Evolutionary conservation across 2,888 invertebrate genomes (phyloP).

Genomic region (Polymixis flavicincta): DNA sequence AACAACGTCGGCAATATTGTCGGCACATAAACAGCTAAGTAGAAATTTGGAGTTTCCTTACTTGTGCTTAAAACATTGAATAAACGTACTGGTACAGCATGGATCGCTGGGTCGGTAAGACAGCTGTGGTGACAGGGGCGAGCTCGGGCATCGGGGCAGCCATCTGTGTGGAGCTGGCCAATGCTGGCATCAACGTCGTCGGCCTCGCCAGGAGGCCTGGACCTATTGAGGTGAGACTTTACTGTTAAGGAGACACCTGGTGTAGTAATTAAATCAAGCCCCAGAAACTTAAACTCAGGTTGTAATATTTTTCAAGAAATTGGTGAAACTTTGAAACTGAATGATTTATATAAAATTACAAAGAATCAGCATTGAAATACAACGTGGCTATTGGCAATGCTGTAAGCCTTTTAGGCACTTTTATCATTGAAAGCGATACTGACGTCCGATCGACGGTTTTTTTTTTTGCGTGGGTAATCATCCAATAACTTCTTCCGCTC

Average conservation of each 20-base stretch:
- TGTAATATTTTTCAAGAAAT: not conserved
- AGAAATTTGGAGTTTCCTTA: too few species aligned
- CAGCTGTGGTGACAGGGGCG: constrained; percentile 86
- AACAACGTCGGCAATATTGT: not conserved
- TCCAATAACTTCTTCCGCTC: too few species aligned
- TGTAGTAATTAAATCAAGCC: not conserved
- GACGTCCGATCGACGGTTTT: not conserved
- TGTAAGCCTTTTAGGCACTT: not conserved
- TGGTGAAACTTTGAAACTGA: not conserved
- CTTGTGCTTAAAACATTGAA: not conserved
- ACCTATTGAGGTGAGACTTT: constrained; percentile 69
- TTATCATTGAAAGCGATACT: not conserved
- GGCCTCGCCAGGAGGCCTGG: constrained; percentile 73
- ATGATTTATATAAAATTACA: not conserved
- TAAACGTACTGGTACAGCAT: constrained; percentile 45
- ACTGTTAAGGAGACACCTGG: not conserved
- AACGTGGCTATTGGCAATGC: not conserved
- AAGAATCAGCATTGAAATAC: not conserved
- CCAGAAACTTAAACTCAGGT: not conserved
- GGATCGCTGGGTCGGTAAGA: constrained; percentile 84
- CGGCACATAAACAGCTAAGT: too few species aligned
- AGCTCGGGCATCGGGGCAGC: constrained; percentile 85
- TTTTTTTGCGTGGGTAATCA: too few species aligned
- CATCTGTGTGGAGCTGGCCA: constrained; percentile 75
- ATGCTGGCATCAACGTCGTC: constrained; percentile 77